Base-by-base conservation (phyloP, 2,113 vertebrate genomes). In the Thinocorus orbignyianus region DNA sequence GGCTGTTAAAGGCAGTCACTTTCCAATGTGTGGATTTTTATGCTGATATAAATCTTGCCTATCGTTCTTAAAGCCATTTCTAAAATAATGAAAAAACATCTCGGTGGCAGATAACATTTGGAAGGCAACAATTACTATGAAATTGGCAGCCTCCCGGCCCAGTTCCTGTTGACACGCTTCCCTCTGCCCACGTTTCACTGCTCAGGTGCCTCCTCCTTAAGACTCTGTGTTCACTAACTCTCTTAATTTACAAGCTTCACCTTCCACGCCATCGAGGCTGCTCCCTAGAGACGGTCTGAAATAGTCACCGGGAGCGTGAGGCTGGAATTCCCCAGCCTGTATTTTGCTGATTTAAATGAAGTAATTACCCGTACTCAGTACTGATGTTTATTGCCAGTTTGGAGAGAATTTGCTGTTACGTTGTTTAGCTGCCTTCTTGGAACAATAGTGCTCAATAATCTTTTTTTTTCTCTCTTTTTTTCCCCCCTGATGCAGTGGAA, bases 401-500 rank as follows among this genome's bases (percentile, higher is more conserved):
- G 44, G 33, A n/a, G 62, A 66, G 68, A 26, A 30, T 11, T 15
- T 35, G 18, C 1, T 57, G 30, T n/a, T 15, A 7, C 31, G 25
- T 52, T 44, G 31, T 42, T 72, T 60, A 35, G 57, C 83, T 78
- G 76, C 55, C 31, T 84, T 35, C 13, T 42, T 35, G 70, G 39
- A 71, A 65, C 60, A 54, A 3, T 19, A 41, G 0, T 91, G 33
- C 97, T 86, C 26, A 42, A 41, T 28, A 33, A 37, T 72, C 14
- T 46, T 17, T 54, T 42, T 26, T 51, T 16, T 51, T 51, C 4
- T 52, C 28, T 28, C 15, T 7, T 8, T 30, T 42, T 39, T 85
- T 64, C 68, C 52, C 20, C 66, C 68, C 73, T 4, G 4, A 30
- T 92, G 26, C 78, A 99, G 99, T 99, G 99, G 99, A 99, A 98